Percentiles rank a stretch among this genome's conserved stretches.
These are phyloP conservation scores for Zonitis immaculata DNA, from an alignment of 2,888 invertebrate genomes.

Conservation along the genomic window DNA sequence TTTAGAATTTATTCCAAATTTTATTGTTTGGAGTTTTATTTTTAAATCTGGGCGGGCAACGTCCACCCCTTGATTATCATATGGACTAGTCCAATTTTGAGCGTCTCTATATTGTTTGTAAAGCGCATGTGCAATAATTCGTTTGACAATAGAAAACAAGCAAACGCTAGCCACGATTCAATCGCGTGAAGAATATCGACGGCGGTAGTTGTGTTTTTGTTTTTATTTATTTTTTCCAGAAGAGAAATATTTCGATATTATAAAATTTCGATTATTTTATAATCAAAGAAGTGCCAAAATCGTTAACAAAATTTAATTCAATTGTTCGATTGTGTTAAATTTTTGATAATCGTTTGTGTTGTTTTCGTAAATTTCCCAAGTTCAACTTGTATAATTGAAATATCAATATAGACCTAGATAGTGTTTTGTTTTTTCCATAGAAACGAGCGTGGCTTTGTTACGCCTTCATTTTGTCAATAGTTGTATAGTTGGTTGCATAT, in stretches of 20 bases:
- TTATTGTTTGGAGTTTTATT: neutral
- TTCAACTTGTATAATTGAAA: neutral
- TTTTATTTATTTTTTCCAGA: neutral
- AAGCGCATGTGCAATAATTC: neutral
- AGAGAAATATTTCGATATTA: neutral
- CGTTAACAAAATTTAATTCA: too few relatives aligned
- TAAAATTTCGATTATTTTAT: neutral
- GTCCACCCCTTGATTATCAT: constrained; percentile 9
- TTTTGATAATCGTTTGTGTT: neutral
- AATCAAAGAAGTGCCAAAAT: too few relatives aligned
- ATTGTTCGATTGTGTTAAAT: neutral
- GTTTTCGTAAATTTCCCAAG: neutral
- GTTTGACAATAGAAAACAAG: neutral
- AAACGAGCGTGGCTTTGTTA: constrained; percentile 16
- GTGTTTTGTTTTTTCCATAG: constrained; percentile 10
- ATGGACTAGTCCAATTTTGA: constrained; percentile 3
- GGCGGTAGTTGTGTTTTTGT: constrained; percentile 15
- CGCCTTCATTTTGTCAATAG: constrained; percentile 3
- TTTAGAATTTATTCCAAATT: neutral
- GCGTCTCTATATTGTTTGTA: neutral
- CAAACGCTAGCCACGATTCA: constrained; percentile 21
- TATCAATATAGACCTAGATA: neutral
- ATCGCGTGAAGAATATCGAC: constrained; percentile 42
- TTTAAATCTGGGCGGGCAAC: constrained; percentile 14
- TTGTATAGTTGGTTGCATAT: constrained; percentile 28